These are phyloP conservation scores for Bagarius yarrelli DNA, from an alignment of 2,113 vertebrate genomes.

Conservation along the genomic window DNA sequence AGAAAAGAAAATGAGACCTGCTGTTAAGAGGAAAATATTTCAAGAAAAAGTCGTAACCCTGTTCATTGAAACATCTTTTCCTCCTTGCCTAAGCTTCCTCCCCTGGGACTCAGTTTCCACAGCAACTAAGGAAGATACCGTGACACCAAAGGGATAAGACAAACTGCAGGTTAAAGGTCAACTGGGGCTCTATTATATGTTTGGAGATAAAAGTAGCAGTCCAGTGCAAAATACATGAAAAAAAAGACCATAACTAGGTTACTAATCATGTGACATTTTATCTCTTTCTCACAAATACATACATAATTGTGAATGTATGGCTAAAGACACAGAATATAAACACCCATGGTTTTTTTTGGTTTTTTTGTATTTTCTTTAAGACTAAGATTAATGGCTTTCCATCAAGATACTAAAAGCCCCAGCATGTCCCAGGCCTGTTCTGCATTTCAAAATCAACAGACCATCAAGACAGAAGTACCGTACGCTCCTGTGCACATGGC, in stretches of 20 bases:
- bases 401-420: not conserved
- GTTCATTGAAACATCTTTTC: not conserved
- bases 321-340: not conserved
- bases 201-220: conserved; percentile 35
- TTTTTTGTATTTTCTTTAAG: not conserved
- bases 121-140: conserved; percentile 59
- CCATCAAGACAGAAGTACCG: conserved; percentile 16
- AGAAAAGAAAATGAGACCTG: not conserved
- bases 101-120: conserved; percentile 58
- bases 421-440: not conserved
- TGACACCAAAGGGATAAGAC: conserved; percentile 44
- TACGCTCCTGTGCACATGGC: conserved; percentile 24
- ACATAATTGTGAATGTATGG: not conserved
- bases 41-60: not conserved
- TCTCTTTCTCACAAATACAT: not conserved
- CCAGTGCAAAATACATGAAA: not conserved
- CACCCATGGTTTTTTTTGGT: not conserved
- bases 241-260: not conserved
- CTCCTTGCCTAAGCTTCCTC: conserved; percentile 18
- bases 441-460: conserved; percentile 25
- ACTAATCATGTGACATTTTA: not conserved
- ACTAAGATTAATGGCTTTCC: conserved; percentile 3
- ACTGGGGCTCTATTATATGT: conserved; percentile 65
- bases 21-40: not conserved
- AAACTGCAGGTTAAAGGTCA: conserved; percentile 63